These are phyloP conservation scores for Drosophila repletoides DNA, from an alignment of 1,140 invertebrate species.

Conservation along the genomic window DNA sequence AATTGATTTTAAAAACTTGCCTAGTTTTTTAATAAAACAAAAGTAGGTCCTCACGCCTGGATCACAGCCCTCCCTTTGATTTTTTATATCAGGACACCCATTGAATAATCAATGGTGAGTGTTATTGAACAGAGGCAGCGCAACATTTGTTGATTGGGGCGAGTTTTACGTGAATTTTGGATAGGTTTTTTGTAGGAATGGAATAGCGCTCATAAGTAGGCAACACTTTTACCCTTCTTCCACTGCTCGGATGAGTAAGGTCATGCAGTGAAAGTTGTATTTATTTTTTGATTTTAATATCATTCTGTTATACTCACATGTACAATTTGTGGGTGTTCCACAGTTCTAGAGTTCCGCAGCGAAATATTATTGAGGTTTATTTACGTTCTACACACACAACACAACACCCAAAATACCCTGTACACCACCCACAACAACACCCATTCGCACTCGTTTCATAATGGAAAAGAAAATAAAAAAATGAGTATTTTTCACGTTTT, in stretches of 20 bases:
- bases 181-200: slow-evolving; percentile 12
- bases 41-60: too few relatives aligned
- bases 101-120: slow-evolving; percentile 66
- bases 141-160: slow-evolving; percentile 30
- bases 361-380: slow-evolving; percentile 62
- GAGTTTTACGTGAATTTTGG: slow-evolving; percentile 33
- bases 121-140: slow-evolving; percentile 20
- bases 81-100: slow-evolving; percentile 20
- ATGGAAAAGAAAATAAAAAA: slow-evolving; percentile 48
- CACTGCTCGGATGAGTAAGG: slow-evolving; percentile 26
- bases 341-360: slow-evolving; percentile 29
- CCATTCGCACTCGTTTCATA: slow-evolving; percentile 63
- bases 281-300: slow-evolving; percentile 27
- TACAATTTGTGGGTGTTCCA: slow-evolving; percentile 53
- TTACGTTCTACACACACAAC: slow-evolving; percentile 55
- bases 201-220: slow-evolving; percentile 55
- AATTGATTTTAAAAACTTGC: too few relatives aligned
- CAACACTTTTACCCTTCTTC: slow-evolving; percentile 20
- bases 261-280: slow-evolving; percentile 38
- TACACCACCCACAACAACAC: slow-evolving; percentile 52
- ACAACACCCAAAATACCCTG: slow-evolving; percentile 39
- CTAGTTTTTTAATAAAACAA: too few relatives aligned
- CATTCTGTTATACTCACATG: slow-evolving; percentile 55
- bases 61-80: too few relatives aligned
- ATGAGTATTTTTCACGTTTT: slow-evolving; percentile 39